Base-by-base conservation (phyloP, 2,113 vertebrate genomes). In the Festucalex cinctus region DNA sequence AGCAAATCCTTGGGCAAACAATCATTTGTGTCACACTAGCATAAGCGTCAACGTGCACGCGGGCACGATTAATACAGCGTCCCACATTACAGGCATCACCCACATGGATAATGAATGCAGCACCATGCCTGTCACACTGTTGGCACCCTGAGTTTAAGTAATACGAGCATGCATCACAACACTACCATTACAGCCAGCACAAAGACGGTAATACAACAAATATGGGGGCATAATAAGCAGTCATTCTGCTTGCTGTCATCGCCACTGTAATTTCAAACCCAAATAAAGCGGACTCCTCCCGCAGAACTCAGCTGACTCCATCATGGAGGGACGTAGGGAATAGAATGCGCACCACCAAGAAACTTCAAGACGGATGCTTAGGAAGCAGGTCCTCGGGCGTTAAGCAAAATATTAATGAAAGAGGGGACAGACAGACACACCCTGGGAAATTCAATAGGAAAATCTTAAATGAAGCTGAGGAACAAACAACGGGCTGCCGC, bases 1-100 rank as follows among this genome's bases (percentile, higher is more conserved):
- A 68, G 57, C 48, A 76, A 88, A 81, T 81, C 78, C 80, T 19
- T 72, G 35, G 22, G 75, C 73, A 80, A 82, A 83, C 71, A 77
- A 63, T 63, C 13, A 75, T 83, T 84, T 82, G 68, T 83, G 80
- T 84, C 73, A 83, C 48, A 28, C 67, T 41, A 70, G 62, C 69
- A 72, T 84, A 72, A 65, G 69, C 28, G 5, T 81, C 75, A 83
- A 76, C 66, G 58, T 24, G 36, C 57, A 79, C 68, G 67, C 76
- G 67, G 54, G 79, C 35, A 61, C 73, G 73, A 83, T 77, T 83
- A 85, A 84, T 73, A 70, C 76, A 69, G 71, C 70, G 65, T 68
- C 72, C 75, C 65, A 73, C 82, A 83, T 77, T 76, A 75, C 65
- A 78, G 78, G 69, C 81, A 72, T 87, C 79, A 68, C 59, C 74